A percentile compares a stretch with the other conserved stretches of the same genome.
These are phyloP conservation scores for Cacoxenus indagator DNA, from an alignment of 2,888 invertebrate genomes.

Conservation along the genomic window DNA sequence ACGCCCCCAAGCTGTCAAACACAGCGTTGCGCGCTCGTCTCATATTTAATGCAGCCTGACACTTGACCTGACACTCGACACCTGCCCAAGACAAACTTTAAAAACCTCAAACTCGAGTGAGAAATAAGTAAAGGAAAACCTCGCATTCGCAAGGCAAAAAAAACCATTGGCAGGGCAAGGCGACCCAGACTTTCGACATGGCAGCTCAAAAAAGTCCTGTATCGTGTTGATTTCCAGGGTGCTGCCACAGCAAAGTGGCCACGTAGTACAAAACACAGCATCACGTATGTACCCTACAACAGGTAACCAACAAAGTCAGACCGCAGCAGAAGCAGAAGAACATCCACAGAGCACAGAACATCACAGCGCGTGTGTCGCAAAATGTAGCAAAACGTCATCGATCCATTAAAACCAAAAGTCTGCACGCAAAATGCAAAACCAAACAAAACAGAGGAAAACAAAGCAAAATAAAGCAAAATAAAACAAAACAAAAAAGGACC, in stretches of 20 bases:
- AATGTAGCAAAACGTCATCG: conserved; percentile 48
- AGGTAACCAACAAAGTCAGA: background rate
- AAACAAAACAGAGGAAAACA: conserved; percentile 33
- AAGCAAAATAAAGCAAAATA: conserved; percentile 27
- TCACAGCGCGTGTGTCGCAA: background rate
- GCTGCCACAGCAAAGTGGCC: too few relatives aligned
- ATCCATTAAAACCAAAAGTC: conserved; percentile 65
- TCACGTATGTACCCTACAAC: too few relatives aligned
- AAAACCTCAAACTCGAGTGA: too few relatives aligned
- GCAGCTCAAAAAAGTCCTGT: too few relatives aligned
- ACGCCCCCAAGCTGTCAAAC: background rate
- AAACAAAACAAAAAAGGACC: conserved; percentile 16
- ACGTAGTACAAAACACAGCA: too few relatives aligned
- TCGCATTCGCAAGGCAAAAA: background rate
- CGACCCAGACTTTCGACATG: too few relatives aligned
- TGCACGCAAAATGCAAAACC: conserved; percentile 48
- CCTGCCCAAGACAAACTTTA: background rate
- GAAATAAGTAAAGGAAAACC: too few relatives aligned
- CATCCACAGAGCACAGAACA: background rate
- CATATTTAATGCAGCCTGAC: background rate
- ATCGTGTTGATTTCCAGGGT: too few relatives aligned
- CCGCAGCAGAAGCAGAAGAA: background rate
- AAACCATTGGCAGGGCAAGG: too few relatives aligned
- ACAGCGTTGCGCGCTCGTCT: background rate
- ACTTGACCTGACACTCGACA: background rate